Evolutionary conservation across 2,888 invertebrate genomes (phyloP).

Genomic region (Escarpia spicata): DNA sequence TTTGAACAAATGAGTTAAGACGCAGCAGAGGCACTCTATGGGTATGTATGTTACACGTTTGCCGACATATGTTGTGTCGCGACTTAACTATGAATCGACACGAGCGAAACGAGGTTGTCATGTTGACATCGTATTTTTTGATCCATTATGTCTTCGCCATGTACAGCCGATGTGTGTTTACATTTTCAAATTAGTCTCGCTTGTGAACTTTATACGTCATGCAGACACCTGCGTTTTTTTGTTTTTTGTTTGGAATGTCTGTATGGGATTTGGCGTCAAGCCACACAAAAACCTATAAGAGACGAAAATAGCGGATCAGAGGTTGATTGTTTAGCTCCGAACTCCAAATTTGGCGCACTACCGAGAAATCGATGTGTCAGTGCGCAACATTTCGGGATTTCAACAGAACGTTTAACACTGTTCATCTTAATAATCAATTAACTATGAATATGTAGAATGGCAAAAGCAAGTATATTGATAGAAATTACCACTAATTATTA

Average conservation of each 20-base stretch:
- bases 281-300: not conserved
- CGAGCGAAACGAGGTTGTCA: not conserved
- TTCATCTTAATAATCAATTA: not conserved
- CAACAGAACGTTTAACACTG: not conserved
- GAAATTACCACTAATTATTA: no score
- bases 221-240: not conserved
- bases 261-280: not conserved
- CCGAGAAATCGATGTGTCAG: not conserved
- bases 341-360: not conserved
- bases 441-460: not conserved
- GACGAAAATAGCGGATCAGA: not conserved
- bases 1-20: no score
- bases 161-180: not conserved
- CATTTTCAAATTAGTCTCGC: not conserved
- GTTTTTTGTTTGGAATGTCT: not conserved
- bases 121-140: not conserved
- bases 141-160: not conserved
- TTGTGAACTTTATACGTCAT: not conserved
- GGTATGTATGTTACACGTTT: no score
- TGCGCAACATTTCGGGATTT: not conserved
- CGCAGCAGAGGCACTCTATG: no score
- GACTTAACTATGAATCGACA: not conserved
- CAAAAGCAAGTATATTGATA: not conserved
- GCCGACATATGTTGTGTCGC: no score
- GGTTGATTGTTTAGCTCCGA: not conserved